These are phyloP conservation scores for Bombus balteatus DNA, from an alignment of 1,140 invertebrate species.

Conservation along the genomic window DNA sequence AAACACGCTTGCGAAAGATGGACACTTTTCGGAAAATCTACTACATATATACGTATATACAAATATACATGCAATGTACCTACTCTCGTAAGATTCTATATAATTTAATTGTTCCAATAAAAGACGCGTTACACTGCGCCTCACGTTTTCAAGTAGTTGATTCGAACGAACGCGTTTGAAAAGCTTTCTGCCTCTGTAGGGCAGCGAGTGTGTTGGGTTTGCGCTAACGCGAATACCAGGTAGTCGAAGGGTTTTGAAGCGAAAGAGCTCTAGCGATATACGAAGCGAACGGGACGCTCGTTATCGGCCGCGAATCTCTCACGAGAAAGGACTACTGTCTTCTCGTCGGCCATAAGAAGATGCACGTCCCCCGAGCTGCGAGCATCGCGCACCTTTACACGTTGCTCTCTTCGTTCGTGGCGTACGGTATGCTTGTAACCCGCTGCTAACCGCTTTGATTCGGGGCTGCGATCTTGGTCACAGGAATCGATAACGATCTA, in stretches of 20 bases:
- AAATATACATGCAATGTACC: too few relatives aligned
- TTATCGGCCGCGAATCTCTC: slow-evolving; percentile 73
- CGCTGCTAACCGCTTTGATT: slow-evolving; percentile 46
- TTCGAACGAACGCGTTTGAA: too few relatives aligned
- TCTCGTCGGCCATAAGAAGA: slow-evolving; percentile 67
- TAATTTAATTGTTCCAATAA: too few relatives aligned
- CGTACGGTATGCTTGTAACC: slow-evolving; percentile 30
- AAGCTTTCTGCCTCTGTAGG: too few relatives aligned
- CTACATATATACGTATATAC: too few relatives aligned
- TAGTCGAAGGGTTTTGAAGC: slow-evolving; percentile 43
- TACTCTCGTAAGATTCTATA: too few relatives aligned
- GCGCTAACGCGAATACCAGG: slow-evolving; percentile 19
- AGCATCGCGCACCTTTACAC: slow-evolving; percentile 40
- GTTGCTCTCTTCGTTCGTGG: slow-evolving; percentile 1
- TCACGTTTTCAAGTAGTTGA: too few relatives aligned
- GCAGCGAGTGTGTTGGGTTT: too few relatives aligned
- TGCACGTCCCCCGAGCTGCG: slow-evolving; percentile 48
- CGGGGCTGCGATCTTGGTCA: slow-evolving; percentile 38
- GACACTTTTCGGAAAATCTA: too few relatives aligned
- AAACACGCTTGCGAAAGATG: too few relatives aligned
- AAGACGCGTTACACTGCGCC: too few relatives aligned
- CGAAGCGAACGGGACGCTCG: slow-evolving; percentile 33
- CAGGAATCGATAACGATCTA: slow-evolving; percentile 29
- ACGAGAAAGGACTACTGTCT: slow-evolving; percentile 70
- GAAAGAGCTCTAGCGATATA: slow-evolving; percentile 4